Evolutionary conservation across 2,113 vertebrate species (phyloP).

Genomic region (Crotophaga sulcirostris): DNA sequence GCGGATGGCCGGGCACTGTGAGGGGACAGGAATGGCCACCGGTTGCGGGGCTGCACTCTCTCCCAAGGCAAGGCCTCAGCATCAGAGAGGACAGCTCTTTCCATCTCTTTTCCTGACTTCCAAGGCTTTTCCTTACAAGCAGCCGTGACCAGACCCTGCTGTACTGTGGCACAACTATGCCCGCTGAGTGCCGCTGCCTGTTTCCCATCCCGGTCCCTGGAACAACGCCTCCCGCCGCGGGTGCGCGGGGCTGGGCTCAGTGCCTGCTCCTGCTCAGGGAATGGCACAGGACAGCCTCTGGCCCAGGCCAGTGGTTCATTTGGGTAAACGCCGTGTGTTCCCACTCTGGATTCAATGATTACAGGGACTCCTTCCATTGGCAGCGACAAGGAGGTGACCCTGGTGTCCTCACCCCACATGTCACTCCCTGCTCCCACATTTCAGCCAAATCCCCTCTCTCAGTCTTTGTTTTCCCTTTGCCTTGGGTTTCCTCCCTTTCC

Average conservation of each 20-base stretch:
- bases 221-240: not conserved
- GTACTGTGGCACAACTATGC: accelerated
- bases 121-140: not conserved
- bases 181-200: accelerated
- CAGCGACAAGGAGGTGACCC: not conserved
- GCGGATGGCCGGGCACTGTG: not conserved
- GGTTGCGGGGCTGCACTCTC: not conserved
- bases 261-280: too few relatives aligned
- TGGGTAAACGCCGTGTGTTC: not conserved
- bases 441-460: not conserved
- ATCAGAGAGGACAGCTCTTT: too few relatives aligned
- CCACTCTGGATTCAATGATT: not conserved
- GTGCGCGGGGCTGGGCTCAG: not conserved
- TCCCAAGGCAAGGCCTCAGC: not conserved
- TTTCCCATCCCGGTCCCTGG: not conserved
- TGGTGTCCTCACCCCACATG: accelerated
- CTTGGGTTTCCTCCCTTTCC: not conserved
- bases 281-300: not conserved
- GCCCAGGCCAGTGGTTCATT: not conserved
- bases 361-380: not conserved
- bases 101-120: not conserved
- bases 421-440: not conserved
- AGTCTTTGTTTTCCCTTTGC: not conserved
- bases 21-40: not conserved
- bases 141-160: not conserved